Evolutionary conservation across 2,797 vertebrate genomes (phyloP).

Genomic region (Notolabrus celidotus): DNA sequence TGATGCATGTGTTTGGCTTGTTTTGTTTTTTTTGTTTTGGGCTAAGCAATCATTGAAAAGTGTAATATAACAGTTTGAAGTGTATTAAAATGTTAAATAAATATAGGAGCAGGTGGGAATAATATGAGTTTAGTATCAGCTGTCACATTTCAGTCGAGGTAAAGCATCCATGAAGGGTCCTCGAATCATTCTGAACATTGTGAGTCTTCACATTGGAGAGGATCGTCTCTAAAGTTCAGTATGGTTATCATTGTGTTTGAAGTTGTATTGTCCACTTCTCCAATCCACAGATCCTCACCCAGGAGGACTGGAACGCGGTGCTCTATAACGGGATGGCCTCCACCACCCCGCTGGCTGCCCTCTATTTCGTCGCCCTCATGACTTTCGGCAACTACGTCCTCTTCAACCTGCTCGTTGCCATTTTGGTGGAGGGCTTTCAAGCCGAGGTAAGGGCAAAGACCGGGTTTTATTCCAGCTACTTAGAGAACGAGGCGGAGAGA

Average conservation of each 20-base stretch:
- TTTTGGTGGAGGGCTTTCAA: conserved; percentile 97
- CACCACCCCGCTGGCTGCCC: conserved; percentile 93
- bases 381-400: conserved; percentile 97
- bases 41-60: background rate
- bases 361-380: conserved; percentile 97
- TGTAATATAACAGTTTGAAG: background rate
- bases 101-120: background rate
- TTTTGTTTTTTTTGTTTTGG: no score
- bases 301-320: conserved; percentile 98
- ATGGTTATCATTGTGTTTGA: background rate
- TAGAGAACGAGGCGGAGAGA: conserved; percentile 42
- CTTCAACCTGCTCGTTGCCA: conserved; percentile 97
- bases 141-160: background rate
- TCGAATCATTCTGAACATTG: no score
- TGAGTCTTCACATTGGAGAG: background rate
- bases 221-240: background rate
- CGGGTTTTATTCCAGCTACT: conserved; percentile 50
- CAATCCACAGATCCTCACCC: conserved; percentile 91
- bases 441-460: conserved; percentile 89
- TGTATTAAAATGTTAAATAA: no score
- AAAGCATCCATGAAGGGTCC: background rate
- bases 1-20: no score
- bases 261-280: conserved; percentile 11
- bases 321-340: conserved; percentile 95
- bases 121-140: background rate